These are phyloP conservation scores for Gephyroberyx darwinii DNA, from an alignment of 2,797 vertebrate species.

Conservation along the genomic window DNA sequence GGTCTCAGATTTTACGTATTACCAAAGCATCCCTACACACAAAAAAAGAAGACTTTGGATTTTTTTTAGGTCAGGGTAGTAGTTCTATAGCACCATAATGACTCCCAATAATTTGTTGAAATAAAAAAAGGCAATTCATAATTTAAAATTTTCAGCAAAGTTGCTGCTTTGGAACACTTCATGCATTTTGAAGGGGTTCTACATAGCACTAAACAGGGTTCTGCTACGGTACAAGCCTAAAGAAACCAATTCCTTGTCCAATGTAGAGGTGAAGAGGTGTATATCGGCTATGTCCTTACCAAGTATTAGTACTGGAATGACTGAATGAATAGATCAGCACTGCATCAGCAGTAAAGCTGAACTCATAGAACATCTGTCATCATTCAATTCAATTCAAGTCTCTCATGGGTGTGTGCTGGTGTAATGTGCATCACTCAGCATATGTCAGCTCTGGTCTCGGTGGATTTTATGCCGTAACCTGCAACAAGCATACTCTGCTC, in stretches of 20 bases:
- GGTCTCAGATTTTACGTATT: neutral
- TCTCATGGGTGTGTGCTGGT: no score
- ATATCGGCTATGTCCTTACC: no score
- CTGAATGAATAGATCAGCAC: no score
- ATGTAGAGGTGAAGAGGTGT: neutral
- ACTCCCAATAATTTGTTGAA: neutral
- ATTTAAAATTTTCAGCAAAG: neutral
- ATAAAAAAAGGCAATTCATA: neutral
- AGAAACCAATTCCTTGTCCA: no score
- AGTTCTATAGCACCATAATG: no score
- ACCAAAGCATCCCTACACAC: neutral
- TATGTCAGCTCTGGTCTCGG: neutral
- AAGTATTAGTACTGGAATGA: no score
- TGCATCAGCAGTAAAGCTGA: neutral
- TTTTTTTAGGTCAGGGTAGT: neutral
- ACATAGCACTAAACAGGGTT: neutral
- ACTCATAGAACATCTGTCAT: neutral
- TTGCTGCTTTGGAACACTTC: no score
- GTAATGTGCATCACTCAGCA: no score
- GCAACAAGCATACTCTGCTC: neutral
- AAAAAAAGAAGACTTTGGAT: no score
- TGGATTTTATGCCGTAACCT: neutral
- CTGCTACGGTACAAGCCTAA: neutral
- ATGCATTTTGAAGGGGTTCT: no score
- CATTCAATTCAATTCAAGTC: no score